These are phyloP conservation scores for Girardinichthys multiradiatus DNA, from an alignment of 2,113 vertebrate genomes.

Conservation along the genomic window DNA sequence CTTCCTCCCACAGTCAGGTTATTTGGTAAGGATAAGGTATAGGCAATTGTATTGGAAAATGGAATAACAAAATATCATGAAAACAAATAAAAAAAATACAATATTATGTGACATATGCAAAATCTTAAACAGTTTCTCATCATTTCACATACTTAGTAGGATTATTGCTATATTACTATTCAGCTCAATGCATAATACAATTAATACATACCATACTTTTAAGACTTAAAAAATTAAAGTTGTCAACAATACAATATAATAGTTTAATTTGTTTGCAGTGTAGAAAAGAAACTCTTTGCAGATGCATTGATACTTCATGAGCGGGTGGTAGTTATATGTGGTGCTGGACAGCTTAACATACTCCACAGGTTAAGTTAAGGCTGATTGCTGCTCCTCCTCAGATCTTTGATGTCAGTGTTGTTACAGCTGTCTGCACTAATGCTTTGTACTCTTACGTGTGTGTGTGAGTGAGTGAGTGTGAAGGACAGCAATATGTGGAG, in stretches of 20 bases:
- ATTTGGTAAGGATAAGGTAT: too few species aligned
- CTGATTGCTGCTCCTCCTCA: constrained; percentile 41
- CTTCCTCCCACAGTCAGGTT: too few species aligned
- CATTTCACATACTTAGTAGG: too few species aligned
- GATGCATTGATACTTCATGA: too few species aligned
- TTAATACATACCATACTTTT: not conserved
- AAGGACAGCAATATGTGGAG: constrained; percentile 10
- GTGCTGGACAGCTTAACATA: constrained; percentile 18
- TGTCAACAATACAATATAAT: not conserved
- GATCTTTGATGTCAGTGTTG: constrained; percentile 70
- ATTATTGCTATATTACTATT: too few species aligned
- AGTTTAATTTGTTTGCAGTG: not conserved
- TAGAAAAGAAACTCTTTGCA: too few species aligned
- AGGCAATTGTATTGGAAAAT: too few species aligned
- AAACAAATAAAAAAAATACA: not conserved
- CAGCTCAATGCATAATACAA: too few species aligned
- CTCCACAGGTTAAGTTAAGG: constrained; percentile 51
- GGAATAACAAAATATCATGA: not conserved
- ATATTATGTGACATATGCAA: not conserved
- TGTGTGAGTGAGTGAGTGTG: constrained; percentile 35
- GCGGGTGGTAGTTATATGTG: not conserved
- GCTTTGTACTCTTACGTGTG: constrained; percentile 36
- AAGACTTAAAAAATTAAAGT: not conserved
- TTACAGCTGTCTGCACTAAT: constrained; percentile 74
- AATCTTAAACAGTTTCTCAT: too few species aligned